Percentiles rank a stretch among this genome's conserved stretches.
These are phyloP conservation scores for Microplitis manilae DNA, from an alignment of 2,888 invertebrate genomes.

Conservation along the genomic window DNA sequence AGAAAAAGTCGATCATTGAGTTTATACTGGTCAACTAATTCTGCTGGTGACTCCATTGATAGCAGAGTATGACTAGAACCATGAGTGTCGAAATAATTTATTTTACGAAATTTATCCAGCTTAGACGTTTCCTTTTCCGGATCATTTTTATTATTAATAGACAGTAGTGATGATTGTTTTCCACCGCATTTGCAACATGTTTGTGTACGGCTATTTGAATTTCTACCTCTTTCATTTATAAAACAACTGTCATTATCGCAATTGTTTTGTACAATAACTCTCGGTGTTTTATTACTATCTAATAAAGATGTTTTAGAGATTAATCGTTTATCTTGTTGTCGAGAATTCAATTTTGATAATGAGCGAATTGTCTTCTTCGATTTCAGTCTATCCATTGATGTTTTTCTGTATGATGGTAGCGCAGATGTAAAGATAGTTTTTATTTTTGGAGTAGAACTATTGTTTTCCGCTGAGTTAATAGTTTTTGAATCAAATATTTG, in stretches of 20 bases:
- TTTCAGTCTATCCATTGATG: background rate
- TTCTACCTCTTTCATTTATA: background rate
- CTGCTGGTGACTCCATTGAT: constrained; percentile 66
- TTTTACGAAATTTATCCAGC: constrained; percentile 73
- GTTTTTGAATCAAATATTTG: constrained; percentile 16
- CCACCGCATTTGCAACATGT: constrained; percentile 14
- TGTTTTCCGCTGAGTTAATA: background rate
- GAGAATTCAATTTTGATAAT: background rate
- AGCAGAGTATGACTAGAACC: constrained; percentile 67
- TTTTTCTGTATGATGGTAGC: background rate
- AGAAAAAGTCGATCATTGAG: constrained; percentile 76
- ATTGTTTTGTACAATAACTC: background rate
- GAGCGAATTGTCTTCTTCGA: constrained; percentile 31
- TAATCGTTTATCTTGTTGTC: background rate
- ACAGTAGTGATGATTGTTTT: constrained; percentile 5
- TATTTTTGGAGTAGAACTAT: constrained; percentile 24
- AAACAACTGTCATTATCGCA: background rate
- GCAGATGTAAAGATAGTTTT: constrained; percentile 35
- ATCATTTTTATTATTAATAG: background rate
- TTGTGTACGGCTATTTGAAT: background rate
- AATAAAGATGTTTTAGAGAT: background rate
- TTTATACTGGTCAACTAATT: constrained; percentile 75
- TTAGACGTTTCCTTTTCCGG: constrained; percentile 40
- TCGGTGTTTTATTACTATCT: background rate
- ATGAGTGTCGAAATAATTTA: constrained; percentile 78